Percentiles rank a stretch among this genome's conserved stretches.
These are phyloP conservation scores for Physeter macrocephalus DNA, from an alignment of 2,113 vertebrate genomes.

Conservation along the genomic window DNA sequence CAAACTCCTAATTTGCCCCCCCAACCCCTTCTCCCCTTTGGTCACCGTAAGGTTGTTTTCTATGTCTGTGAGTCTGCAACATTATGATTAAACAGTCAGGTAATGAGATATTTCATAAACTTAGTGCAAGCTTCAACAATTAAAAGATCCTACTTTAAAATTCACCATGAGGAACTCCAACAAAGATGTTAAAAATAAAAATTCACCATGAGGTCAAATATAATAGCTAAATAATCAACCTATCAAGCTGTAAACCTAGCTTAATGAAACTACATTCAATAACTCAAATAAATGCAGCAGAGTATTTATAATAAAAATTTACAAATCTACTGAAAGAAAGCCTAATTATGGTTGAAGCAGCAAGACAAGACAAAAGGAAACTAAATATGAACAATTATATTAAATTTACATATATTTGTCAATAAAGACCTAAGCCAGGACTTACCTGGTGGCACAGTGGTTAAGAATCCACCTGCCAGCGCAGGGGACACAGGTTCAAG, in stretches of 20 bases:
- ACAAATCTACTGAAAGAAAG: neutral
- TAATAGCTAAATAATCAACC: neutral
- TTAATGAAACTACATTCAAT: neutral
- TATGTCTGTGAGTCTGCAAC: neutral
- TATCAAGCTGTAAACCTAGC: neutral
- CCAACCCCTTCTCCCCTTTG: neutral
- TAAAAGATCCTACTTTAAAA: conserved; percentile 12
- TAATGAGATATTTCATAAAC: neutral
- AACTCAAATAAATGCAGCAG: neutral
- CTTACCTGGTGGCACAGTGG: no score
- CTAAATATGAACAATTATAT: neutral
- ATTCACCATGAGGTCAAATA: neutral
- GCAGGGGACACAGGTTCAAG: no score
- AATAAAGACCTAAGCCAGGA: neutral
- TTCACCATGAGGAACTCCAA: neutral
- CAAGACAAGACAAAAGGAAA: neutral
- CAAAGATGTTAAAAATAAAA: neutral
- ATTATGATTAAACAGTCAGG: neutral
- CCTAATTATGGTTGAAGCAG: neutral
- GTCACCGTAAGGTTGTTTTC: neutral
- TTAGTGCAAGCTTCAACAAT: neutral
- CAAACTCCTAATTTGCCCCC: neutral
- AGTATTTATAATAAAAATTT: neutral
- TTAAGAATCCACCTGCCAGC: no score
- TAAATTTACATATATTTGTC: neutral